phyloP scores from a whole-genome alignment of 2,888 invertebrate genomes.

The Chesias legatella region DNA sequence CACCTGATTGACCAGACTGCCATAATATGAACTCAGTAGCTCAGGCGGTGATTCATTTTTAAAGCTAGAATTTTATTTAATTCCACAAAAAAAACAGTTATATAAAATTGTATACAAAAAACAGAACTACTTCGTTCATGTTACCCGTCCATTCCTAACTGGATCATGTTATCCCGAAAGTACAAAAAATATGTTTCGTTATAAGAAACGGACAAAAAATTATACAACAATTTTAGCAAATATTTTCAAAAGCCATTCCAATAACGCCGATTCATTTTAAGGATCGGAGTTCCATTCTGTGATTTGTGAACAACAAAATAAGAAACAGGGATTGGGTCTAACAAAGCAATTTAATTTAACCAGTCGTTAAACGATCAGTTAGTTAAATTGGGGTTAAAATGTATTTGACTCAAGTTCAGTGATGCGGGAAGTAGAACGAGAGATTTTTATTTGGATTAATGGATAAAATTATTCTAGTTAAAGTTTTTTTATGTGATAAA shows the following conservation, averaged over 20 bases:
- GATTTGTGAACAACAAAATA: constrained; percentile 27
- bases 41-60: too few species aligned
- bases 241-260: constrained; percentile 1
- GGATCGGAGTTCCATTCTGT: constrained; percentile 29
- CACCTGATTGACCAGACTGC: too few species aligned
- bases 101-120: too few species aligned
- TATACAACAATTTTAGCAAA: background rate
- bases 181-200: too few species aligned
- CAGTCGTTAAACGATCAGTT: constrained; percentile 46
- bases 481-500: too few species aligned
- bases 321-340: constrained; percentile 1
- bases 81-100: too few species aligned
- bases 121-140: too few species aligned
- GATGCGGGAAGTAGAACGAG: constrained; percentile 43
- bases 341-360: constrained; percentile 57
- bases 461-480: too few species aligned
- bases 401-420: constrained; percentile 50
- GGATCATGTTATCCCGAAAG: too few species aligned
- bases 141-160: too few species aligned
- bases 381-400: constrained; percentile 55
- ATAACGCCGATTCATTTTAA: constrained; percentile 36
- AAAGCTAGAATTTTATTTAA: too few species aligned
- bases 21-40: too few species aligned
- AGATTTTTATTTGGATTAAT: background rate
- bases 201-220: constrained; percentile 8